Evolutionary conservation across 2,888 invertebrate genomes (phyloP).

Genomic region (Hetaerina titia): DNA sequence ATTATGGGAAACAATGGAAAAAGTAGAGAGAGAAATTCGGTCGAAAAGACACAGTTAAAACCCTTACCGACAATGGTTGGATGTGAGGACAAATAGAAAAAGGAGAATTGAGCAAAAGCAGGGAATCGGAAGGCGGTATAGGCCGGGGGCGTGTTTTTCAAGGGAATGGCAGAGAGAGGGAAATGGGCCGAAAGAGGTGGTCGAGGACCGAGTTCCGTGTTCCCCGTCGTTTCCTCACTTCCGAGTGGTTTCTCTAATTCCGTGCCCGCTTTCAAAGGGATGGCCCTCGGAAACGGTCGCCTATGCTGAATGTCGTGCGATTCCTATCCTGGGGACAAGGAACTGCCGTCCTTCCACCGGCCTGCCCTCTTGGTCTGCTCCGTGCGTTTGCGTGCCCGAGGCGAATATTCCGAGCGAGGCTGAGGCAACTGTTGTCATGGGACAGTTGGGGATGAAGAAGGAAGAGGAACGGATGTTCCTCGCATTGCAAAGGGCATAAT

Average conservation of each 20-base stretch:
- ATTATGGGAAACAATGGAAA: not conserved
- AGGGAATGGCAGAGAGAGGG: not conserved
- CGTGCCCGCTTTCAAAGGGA: not conserved
- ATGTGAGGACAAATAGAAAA: not conserved
- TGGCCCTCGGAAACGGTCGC: not conserved
- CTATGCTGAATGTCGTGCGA: not conserved
- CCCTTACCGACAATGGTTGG: not conserved
- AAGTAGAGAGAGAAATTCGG: not conserved
- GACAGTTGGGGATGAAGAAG: too few relatives aligned
- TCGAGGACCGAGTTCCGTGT: not conserved
- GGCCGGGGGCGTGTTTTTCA: not conserved
- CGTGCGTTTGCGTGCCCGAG: not conserved
- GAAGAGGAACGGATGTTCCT: too few relatives aligned
- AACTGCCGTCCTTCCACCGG: not conserved
- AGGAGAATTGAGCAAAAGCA: not conserved
- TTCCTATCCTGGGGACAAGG: not conserved
- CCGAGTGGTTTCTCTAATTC: conserved; percentile 27
- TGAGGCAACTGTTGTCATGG: not conserved
- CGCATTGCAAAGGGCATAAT: too few relatives aligned
- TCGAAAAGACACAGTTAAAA: not conserved
- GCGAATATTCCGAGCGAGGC: not conserved
- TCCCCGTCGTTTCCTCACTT: not conserved
- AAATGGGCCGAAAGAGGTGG: not conserved
- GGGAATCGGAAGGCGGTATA: not conserved
- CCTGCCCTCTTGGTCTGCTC: not conserved